Percentiles rank a stretch among this genome's conserved stretches.
Evolutionary conservation across 2,888 invertebrate species (phyloP).

Genomic region (Dasysyrphus albostriatus): DNA sequence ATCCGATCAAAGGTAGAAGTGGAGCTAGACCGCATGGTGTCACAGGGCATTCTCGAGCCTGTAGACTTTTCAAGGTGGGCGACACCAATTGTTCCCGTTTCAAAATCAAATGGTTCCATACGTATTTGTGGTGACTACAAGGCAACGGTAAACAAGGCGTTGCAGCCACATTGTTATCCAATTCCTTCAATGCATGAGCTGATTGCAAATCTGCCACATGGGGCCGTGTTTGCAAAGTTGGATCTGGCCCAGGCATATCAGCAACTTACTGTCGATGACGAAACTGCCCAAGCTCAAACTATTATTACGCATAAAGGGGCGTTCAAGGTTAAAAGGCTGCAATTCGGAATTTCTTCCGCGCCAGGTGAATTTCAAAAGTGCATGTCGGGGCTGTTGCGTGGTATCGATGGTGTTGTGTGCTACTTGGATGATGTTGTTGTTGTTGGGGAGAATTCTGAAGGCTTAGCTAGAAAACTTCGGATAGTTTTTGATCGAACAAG

Average conservation of each 20-base stretch:
- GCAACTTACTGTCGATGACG: neutral
- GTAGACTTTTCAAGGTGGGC: slow-evolving; percentile 50
- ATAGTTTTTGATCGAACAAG: neutral
- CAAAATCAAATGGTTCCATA: slow-evolving; percentile 73
- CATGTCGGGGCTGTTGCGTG: neutral
- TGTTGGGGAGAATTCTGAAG: slow-evolving; percentile 53
- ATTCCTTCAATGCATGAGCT: neutral
- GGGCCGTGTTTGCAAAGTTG: neutral
- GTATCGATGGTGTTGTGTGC: slow-evolving; percentile 22
- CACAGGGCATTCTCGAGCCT: slow-evolving; percentile 74
- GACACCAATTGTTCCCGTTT: slow-evolving; percentile 55
- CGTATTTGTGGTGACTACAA: slow-evolving; percentile 1
- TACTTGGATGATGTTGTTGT: slow-evolving; percentile 69
- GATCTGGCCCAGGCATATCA: neutral
- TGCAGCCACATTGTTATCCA: slow-evolving; percentile 2
- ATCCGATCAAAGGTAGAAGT: slow-evolving; percentile 68
- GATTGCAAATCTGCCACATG: neutral
- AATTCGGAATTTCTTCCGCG: slow-evolving; percentile 76
- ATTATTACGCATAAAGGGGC: too few species aligned
- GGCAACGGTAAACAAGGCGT: too few species aligned
- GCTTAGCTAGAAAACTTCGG: slow-evolving; percentile 27
- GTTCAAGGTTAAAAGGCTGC: slow-evolving; percentile 77
- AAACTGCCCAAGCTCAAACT: slow-evolving; percentile 13
- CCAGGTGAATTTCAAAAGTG: slow-evolving; percentile 66
- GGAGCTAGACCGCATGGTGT: slow-evolving; percentile 74